Evolutionary conservation across 2,888 invertebrate species (phyloP).

Genomic region (Tipula unca): DNA sequence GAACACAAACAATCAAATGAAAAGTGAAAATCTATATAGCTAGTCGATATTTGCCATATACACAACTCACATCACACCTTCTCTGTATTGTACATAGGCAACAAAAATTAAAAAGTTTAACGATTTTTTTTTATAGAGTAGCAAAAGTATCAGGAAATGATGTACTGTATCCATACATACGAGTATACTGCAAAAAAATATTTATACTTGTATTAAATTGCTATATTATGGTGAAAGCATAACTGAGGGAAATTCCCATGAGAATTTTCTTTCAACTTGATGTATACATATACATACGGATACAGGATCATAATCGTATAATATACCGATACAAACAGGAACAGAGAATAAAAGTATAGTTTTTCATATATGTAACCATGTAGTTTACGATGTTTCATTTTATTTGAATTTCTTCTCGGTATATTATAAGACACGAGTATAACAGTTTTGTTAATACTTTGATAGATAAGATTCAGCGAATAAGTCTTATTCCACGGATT

Average conservation of each 20-base stretch:
- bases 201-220: not conserved
- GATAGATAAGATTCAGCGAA: too few species aligned
- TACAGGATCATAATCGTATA: not conserved
- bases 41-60: not conserved
- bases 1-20: not conserved
- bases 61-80: not conserved
- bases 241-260: not conserved
- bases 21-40: not conserved
- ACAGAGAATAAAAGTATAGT: not conserved
- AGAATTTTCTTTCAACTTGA: not conserved
- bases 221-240: not conserved
- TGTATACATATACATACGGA: not conserved
- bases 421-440: too few species aligned
- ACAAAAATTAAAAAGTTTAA: not conserved
- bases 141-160: not conserved
- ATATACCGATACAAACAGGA: not conserved
- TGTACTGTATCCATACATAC: not conserved
- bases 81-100: not conserved
- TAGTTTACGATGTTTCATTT: not conserved
- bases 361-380: not conserved
- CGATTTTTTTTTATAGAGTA: not conserved
- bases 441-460: too few species aligned
- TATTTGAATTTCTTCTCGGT: too few species aligned
- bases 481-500: too few species aligned
- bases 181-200: not conserved